Evolutionary conservation across 2,797 vertebrate species (phyloP).

Genomic region (Heterohyrax brucei): DNA sequence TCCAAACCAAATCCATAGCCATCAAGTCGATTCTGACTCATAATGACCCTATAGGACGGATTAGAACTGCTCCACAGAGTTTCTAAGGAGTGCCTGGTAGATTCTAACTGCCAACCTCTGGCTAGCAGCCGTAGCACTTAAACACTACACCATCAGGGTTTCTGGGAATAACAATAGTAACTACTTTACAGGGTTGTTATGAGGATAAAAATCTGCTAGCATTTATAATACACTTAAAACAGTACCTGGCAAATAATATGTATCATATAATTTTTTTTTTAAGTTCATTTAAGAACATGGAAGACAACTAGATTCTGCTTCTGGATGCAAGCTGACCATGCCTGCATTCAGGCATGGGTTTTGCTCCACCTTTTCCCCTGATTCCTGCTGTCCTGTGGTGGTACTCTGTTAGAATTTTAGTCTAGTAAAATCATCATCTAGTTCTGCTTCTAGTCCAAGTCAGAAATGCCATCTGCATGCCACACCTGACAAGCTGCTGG

Average conservation of each 20-base stretch:
- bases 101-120: too few species aligned
- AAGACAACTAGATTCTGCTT: not conserved
- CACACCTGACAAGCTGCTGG: not conserved
- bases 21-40: too few species aligned
- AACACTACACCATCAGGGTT: too few species aligned
- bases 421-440: not conserved
- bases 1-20: too few species aligned
- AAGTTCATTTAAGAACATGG: not conserved
- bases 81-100: too few species aligned
- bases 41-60: too few species aligned
- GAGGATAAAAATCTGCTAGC: slow-evolving; percentile 28
- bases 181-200: not conserved
- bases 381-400: not conserved
- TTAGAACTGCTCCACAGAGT: too few species aligned
- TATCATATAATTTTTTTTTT: not conserved
- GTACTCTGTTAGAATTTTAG: not conserved
- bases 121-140: too few species aligned
- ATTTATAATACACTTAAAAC: not conserved
- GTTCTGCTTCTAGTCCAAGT: not conserved
- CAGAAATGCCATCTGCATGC: not conserved
- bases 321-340: not conserved
- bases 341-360: not conserved
- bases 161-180: not conserved
- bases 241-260: not conserved
- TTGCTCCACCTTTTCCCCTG: not conserved